Evolutionary conservation across 92 coral and sea anemone species (phyloP).

Genomic region (Parazoanthus swiftii): DNA sequence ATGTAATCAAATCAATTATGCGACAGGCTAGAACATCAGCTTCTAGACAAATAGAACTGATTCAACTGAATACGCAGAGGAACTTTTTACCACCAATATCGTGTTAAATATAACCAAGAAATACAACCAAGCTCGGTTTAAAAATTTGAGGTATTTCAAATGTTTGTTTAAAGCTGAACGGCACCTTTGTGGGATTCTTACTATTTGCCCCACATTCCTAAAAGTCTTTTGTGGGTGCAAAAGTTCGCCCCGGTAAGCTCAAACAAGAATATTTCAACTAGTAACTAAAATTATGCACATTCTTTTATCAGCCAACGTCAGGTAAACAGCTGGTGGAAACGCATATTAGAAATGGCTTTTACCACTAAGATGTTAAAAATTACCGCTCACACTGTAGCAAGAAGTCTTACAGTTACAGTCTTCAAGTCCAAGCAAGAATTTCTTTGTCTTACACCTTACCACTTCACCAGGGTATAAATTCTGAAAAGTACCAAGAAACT

Average conservation of each 20-base stretch:
- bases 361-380: neutral
- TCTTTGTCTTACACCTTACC: too few species aligned
- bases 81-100: neutral
- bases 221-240: slow-evolving; percentile 29
- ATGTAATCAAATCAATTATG: neutral
- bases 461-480: neutral
- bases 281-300: neutral
- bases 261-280: slow-evolving; percentile 5
- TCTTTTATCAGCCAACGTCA: neutral
- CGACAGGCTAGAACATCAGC: too few species aligned
- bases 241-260: neutral
- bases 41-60: neutral
- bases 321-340: neutral
- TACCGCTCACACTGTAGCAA: neutral
- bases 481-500: neutral
- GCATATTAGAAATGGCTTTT: neutral
- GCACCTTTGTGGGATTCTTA: slow-evolving; percentile 19
- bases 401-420: neutral
- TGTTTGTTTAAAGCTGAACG: slow-evolving; percentile 17
- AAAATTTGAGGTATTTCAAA: neutral
- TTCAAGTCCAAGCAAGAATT: too few species aligned
- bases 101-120: neutral
- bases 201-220: slow-evolving; percentile 12
- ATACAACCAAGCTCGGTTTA: neutral
- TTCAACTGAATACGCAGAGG: neutral